Percentiles rank a stretch among this genome's conserved stretches.
Conservation (phyloP, 2,797 vertebrate species). For the Prionace glauca region DNA sequence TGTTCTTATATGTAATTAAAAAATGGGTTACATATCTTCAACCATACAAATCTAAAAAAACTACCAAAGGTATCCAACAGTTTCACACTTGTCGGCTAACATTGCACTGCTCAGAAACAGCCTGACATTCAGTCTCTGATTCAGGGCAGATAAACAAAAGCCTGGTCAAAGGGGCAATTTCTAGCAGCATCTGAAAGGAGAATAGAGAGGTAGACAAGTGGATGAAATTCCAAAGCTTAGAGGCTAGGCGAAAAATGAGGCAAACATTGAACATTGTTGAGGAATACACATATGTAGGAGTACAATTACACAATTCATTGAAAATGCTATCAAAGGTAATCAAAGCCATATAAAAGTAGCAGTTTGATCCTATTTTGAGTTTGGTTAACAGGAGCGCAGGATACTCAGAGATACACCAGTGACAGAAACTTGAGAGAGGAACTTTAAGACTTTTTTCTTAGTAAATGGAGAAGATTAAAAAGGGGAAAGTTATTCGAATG, state of each 20-base stretch:
- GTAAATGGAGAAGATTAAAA: neutral
- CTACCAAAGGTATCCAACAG: neutral
- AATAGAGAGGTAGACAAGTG: too few relatives aligned
- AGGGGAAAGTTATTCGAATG: neutral
- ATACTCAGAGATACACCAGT: neutral
- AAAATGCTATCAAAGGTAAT: neutral
- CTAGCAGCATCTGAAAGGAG: too few relatives aligned
- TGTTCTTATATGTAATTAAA: neutral
- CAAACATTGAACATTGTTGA: neutral
- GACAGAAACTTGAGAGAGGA: neutral
- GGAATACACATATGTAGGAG: neutral
- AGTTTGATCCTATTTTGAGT: neutral
- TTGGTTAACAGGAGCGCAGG: neutral
- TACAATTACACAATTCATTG: neutral
- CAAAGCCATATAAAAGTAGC: neutral
- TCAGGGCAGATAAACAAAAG: too few relatives aligned
- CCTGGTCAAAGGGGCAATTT: too few relatives aligned
- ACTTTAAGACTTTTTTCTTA: neutral
- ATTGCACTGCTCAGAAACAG: neutral
- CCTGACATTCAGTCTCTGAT: neutral
- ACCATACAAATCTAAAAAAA: neutral
- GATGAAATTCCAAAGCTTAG: too few relatives aligned
- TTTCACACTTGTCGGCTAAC: neutral
- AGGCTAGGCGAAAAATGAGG: neutral
- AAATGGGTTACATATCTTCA: neutral